Evolutionary conservation across 2,113 vertebrate species (phyloP), one percentile per base, ranked within the genome.

Genomic region (Hassar affinis): DNA sequence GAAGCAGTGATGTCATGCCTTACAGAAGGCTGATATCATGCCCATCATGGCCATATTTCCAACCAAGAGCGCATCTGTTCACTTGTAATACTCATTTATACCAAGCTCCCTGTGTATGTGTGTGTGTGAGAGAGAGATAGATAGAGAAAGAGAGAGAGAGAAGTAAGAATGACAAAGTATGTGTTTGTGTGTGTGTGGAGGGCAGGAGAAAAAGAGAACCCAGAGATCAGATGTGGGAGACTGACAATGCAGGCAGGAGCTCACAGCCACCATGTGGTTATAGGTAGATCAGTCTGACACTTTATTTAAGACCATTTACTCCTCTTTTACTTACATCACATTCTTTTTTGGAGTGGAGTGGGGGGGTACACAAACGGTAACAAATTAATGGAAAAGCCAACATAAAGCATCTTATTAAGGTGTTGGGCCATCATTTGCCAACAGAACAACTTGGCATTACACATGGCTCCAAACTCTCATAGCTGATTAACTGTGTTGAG

Each of bases 41-140:
- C 33, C 45, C 64, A 77, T 54, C 57, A 57, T 47, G 56, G 77
- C 86, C 84, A 85, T 66, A 38, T 72, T 77, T 87, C 84, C 86
- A 83, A 83, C 84, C 69, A 79, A 74, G 86, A 33, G 72, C 47
- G 78, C 86, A 85, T 85, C 84, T 87, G 86, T 66, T 87, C 84
- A 38, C 69, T 80, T 51, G 66, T 83, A 47, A 20, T 45, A 38
- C 59, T 68, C 15, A 54, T 33, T 76, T 49, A 68, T 74, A 18
- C 74, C 27, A 15, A 33, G 27, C 69, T 75, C 80, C 17, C 15
- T 47, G 49, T 47, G 57, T 27, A 51, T 45, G 56, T 66, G 47
- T 81, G 30, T 38, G 15, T 35, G 20, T 42, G n/a, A n/a, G n/a
- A n/a, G n/a, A n/a, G n/a, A n/a, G n/a, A n/a, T n/a, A n/a, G n/a